These are phyloP conservation scores for Stichodactyla helianthus DNA, from an alignment of 64 coral and sea anemone genomes.

Conservation along the genomic window DNA sequence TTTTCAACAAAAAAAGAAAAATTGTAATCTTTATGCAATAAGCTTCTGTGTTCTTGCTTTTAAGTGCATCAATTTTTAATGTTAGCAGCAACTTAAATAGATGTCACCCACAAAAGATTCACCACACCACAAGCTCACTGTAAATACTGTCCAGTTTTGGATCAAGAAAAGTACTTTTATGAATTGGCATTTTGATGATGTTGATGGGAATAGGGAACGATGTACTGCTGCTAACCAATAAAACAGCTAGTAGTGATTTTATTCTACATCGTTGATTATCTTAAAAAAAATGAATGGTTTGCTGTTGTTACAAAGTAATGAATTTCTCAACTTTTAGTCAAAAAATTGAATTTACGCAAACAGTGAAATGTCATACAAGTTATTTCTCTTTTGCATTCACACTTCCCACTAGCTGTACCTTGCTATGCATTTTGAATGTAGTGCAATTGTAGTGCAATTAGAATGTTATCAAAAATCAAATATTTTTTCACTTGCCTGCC, in stretches of 20 bases:
- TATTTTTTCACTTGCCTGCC: no score
- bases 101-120: neutral
- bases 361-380: neutral
- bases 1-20: no score
- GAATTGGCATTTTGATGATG: neutral
- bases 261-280: neutral
- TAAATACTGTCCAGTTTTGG: constrained; percentile 1
- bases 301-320: neutral
- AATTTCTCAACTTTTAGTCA: neutral
- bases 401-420: no score
- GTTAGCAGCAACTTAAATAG: neutral
- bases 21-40: no score
- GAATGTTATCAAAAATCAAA: no score
- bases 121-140: neutral
- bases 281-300: neutral
- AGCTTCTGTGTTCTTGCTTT: no score
- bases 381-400: no score
- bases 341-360: neutral
- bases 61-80: neutral
- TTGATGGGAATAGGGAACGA: neutral
- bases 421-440: no score
- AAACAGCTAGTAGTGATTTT: neutral
- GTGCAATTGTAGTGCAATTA: no score
- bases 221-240: neutral
- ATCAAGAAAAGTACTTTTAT: neutral